These are phyloP conservation scores for Himalopsyche anomala DNA, from an alignment of 2,888 invertebrate genomes.

Conservation along the genomic window DNA sequence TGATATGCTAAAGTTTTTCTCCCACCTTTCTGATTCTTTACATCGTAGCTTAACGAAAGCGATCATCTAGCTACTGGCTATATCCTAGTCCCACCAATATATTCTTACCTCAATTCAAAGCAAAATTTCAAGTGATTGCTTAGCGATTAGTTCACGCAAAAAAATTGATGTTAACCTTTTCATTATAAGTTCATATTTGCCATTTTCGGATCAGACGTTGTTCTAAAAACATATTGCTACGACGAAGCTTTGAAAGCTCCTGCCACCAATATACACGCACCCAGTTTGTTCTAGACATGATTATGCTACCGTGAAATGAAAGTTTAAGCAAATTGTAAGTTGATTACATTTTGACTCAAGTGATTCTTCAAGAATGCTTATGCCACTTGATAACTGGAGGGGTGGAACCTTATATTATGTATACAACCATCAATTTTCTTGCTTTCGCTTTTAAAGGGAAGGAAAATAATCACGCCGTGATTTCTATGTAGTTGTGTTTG, in stretches of 20 bases:
- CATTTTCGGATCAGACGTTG: too few species aligned
- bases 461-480: background rate
- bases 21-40: too few species aligned
- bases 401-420: slow-evolving; percentile 21
- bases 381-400: slow-evolving; percentile 31
- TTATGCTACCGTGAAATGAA: slow-evolving; percentile 64
- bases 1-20: too few species aligned
- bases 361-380: slow-evolving; percentile 63
- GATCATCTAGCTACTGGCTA: too few species aligned
- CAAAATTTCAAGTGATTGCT: too few species aligned
- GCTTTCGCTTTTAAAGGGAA: slow-evolving; percentile 1
- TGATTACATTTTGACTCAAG: slow-evolving; percentile 65
- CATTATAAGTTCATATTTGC: too few species aligned
- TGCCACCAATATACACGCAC: background rate
- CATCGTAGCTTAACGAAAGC: too few species aligned
- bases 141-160: too few species aligned
- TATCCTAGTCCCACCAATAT: too few species aligned
- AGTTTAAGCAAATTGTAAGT: slow-evolving; percentile 64
- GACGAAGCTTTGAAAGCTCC: background rate
- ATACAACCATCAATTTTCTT: background rate
- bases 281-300: slow-evolving; percentile 46
- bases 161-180: too few species aligned
- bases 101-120: too few species aligned
- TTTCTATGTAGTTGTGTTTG: background rate
- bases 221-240: too few species aligned